These are phyloP conservation scores for Cyphomyrmex costatus DNA, from an alignment of 1,140 invertebrate species.

Conservation along the genomic window DNA sequence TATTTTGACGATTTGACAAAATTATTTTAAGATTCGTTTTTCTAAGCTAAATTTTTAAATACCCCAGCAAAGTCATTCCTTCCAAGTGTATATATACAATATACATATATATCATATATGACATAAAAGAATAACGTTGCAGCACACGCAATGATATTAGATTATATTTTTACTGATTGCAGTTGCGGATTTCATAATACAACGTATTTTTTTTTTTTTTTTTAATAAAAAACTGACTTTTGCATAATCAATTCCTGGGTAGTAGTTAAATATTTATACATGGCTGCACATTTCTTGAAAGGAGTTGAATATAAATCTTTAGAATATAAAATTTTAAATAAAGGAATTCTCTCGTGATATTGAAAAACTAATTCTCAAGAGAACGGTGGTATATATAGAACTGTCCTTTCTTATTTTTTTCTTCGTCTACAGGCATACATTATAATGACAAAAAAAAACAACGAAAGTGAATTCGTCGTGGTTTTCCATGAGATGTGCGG, in stretches of 20 bases:
- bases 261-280: conserved; percentile 1
- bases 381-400: not conserved
- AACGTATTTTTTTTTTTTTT: not conserved
- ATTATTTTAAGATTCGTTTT: too few species aligned
- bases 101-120: not conserved
- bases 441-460: not conserved
- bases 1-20: too few species aligned
- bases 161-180: not conserved
- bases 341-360: not conserved
- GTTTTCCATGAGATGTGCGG: not conserved
- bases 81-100: not conserved
- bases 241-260: not conserved
- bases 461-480: not conserved
- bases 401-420: not conserved
- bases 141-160: not conserved
- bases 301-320: not conserved
- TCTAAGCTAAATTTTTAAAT: too few species aligned
- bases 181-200: not conserved
- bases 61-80: too few species aligned
- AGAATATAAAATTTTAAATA: not conserved
- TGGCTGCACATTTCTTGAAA: not conserved
- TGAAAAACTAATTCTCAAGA: not conserved
- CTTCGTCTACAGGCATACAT: not conserved
- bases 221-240: not conserved
- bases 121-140: not conserved